Conservation (phyloP, 2,888 invertebrate genomes). For the Ornithoptera alexandrae region DNA sequence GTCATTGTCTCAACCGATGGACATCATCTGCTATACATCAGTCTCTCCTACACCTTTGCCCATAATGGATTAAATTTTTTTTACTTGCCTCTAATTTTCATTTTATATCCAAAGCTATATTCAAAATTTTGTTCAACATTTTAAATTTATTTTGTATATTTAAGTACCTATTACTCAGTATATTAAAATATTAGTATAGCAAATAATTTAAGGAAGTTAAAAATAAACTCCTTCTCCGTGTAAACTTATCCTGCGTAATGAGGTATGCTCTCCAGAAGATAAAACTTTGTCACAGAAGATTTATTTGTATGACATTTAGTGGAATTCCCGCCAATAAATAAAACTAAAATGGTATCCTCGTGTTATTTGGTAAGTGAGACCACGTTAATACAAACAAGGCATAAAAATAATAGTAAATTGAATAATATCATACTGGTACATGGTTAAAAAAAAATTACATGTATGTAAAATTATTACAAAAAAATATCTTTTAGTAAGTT, state of each 20-base stretch:
- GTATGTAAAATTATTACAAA: no score
- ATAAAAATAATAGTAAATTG: slow-evolving; percentile 1
- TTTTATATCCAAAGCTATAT: no score
- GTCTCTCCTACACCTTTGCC: no score
- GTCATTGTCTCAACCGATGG: no score
- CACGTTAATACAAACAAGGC: not conserved
- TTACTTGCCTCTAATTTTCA: no score
- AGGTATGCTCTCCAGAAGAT: slow-evolving; percentile 46
- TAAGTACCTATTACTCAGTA: not conserved
- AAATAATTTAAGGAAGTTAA: not conserved
- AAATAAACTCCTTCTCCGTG: slow-evolving; percentile 39
- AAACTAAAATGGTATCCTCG: slow-evolving; percentile 35
- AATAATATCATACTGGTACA: not conserved
- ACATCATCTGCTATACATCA: no score
- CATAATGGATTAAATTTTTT: no score
- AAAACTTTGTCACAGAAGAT: slow-evolving; percentile 50
- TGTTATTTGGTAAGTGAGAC: slow-evolving; percentile 35
- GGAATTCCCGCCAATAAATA: slow-evolving; percentile 55
- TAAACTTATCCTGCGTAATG: slow-evolving; percentile 41
- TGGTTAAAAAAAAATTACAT: no score
- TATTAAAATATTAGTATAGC: not conserved
- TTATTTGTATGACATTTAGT: slow-evolving; percentile 63
- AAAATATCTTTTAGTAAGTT: no score
- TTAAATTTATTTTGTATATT: no score
- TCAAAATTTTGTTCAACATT: no score